Percentiles rank a stretch among this genome's conserved stretches.
phyloP scores from a whole-genome alignment of 1,140 invertebrate genomes.

The Arion vulgaris region DNA sequence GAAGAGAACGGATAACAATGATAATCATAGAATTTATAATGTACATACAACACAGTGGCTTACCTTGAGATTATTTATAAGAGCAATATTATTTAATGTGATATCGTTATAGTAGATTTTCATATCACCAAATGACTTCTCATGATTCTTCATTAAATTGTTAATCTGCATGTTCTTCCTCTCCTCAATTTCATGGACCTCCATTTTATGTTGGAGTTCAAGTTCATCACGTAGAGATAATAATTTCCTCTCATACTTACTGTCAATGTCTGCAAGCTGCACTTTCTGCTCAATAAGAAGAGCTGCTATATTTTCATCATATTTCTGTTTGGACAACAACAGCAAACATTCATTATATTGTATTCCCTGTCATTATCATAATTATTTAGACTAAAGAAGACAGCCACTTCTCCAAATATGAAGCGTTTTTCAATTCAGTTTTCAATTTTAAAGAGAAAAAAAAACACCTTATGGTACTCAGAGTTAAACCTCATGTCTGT shows the following conservation, averaged over 20 bases:
- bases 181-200: constrained; percentile 88
- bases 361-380: no score
- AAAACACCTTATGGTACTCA: no score
- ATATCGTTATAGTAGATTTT: constrained; percentile 96
- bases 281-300: constrained; percentile 82
- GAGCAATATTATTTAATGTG: constrained; percentile 88
- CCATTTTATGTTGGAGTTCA: constrained; percentile 79
- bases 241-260: constrained; percentile 87
- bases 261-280: constrained; percentile 83
- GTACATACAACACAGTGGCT: no score
- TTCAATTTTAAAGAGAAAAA: no score
- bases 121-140: constrained; percentile 87
- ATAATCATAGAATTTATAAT: no score
- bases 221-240: constrained; percentile 82
- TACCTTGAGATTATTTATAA: constrained; percentile 86
- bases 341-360: no score
- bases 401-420: no score
- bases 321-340: constrained; percentile 64
- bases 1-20: no score
- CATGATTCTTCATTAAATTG: constrained; percentile 85
- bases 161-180: constrained; percentile 89
- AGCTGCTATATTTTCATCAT: constrained; percentile 79
- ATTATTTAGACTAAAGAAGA: no score
- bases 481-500: no score
- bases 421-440: no score